These are phyloP conservation scores for Metallyticus violacea DNA, from an alignment of 2,888 invertebrate genomes.

Conservation along the genomic window DNA sequence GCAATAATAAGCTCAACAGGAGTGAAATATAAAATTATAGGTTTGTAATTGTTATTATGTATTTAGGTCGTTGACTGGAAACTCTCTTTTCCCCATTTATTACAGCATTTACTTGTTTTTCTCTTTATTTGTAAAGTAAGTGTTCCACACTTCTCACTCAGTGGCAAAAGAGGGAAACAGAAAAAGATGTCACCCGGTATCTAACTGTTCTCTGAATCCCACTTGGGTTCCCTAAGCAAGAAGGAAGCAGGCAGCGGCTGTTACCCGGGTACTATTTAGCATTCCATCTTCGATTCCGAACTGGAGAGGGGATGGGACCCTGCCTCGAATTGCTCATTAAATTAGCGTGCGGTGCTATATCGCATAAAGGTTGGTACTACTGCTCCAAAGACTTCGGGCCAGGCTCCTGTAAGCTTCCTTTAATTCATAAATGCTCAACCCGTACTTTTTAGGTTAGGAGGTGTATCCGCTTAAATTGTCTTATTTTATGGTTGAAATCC, in stretches of 20 bases:
- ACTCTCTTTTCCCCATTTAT: no score
- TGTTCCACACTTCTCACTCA: no score
- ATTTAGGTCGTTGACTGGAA: no score
- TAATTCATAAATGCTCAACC: not conserved
- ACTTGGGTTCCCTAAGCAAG: not conserved
- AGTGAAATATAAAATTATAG: no score
- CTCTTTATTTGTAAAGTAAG: no score
- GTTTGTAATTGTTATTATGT: no score
- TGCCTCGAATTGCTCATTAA: slow-evolving; percentile 22
- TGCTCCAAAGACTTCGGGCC: not conserved
- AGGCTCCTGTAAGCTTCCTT: not conserved
- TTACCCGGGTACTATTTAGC: slow-evolving; percentile 16
- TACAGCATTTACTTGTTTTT: no score
- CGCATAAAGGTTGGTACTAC: not conserved
- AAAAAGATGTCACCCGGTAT: not conserved
- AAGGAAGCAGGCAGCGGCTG: not conserved
- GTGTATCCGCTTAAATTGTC: no score
- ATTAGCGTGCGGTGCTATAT: slow-evolving; percentile 15
- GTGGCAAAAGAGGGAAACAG: not conserved
- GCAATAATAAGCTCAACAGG: no score
- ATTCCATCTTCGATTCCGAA: slow-evolving; percentile 25
- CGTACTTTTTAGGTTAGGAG: not conserved
- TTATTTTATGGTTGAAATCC: no score
- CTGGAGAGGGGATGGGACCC: not conserved
- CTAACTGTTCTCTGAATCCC: not conserved